Percentiles rank a stretch among this genome's conserved stretches.
These are phyloP conservation scores for Fragum fragum DNA, from an alignment of 2,888 invertebrate species.

Conservation along the genomic window DNA sequence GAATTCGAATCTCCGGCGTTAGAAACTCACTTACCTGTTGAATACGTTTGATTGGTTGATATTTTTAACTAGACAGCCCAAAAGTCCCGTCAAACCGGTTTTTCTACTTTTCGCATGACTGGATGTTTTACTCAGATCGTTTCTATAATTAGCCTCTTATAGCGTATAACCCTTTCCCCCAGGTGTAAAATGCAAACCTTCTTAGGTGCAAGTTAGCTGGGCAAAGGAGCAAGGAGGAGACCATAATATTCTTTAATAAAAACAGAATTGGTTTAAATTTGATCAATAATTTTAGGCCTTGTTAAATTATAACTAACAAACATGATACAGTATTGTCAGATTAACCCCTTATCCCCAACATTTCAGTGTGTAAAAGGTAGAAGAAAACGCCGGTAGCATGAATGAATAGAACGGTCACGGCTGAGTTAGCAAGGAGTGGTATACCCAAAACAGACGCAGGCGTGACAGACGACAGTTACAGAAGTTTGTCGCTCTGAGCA, in stretches of 20 bases:
- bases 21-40: not conserved
- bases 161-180: slow-evolving; percentile 22
- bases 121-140: slow-evolving; percentile 30
- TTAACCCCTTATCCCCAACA: not conserved
- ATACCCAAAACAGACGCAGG: slow-evolving; percentile 51
- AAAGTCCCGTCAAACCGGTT: slow-evolving; percentile 56
- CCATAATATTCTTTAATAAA: too few species aligned
- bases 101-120: slow-evolving; percentile 55
- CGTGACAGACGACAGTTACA: slow-evolving; percentile 33
- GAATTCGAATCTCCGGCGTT: slow-evolving; percentile 14
- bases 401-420: slow-evolving; percentile 45
- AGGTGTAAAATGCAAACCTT: too few species aligned
- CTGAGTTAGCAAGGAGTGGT: slow-evolving; percentile 64
- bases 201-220: too few species aligned
- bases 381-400: slow-evolving; percentile 47
- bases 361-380: not conserved
- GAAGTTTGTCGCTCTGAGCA: slow-evolving; percentile 5
- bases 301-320: too few species aligned
- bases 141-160: slow-evolving; percentile 47
- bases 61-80: slow-evolving; percentile 14
- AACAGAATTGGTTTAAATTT: too few species aligned
- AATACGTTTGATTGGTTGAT: slow-evolving; percentile 20
- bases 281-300: too few species aligned
- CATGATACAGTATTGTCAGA: too few species aligned
- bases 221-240: too few species aligned